phyloP scores from a whole-genome alignment of 2,888 invertebrate species.

The Torymus tubicola region DNA sequence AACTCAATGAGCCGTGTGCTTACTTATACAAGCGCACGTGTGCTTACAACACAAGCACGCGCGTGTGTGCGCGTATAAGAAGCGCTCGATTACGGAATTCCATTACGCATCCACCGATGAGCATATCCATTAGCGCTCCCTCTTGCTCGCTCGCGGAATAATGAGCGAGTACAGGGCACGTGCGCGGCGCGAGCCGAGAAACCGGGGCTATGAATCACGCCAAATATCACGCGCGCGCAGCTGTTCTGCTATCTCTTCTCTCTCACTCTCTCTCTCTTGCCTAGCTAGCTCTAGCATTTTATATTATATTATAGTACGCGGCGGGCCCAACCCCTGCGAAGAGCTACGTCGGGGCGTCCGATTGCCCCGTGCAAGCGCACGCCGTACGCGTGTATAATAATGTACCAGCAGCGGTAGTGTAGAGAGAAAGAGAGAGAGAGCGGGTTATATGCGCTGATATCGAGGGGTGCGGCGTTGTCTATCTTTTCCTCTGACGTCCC shows the following conservation, averaged over 20 bases:
- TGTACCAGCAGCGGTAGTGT: no score
- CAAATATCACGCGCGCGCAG: not conserved
- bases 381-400: not conserved
- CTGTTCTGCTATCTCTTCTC: constrained; percentile 21
- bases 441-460: not conserved
- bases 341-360: not conserved
- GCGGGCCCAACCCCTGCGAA: constrained; percentile 48
- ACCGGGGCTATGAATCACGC: constrained; percentile 38
- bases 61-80: not conserved
- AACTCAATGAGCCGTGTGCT: constrained; percentile 11
- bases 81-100: constrained; percentile 25
- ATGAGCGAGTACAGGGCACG: constrained; percentile 22
- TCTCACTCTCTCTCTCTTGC: not conserved
- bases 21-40: not conserved
- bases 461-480: constrained; percentile 1
- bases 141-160: not conserved
- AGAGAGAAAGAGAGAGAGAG: no score
- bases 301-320: no score
- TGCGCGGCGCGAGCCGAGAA: constrained; percentile 19
- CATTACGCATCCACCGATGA: constrained; percentile 18
- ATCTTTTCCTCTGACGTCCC: not conserved
- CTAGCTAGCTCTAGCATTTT: not conserved
- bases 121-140: constrained; percentile 16
- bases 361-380: not conserved
- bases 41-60: not conserved